phyloP scores from a whole-genome alignment of 2,113 vertebrate species.

The Antechinus stuartii region DNA sequence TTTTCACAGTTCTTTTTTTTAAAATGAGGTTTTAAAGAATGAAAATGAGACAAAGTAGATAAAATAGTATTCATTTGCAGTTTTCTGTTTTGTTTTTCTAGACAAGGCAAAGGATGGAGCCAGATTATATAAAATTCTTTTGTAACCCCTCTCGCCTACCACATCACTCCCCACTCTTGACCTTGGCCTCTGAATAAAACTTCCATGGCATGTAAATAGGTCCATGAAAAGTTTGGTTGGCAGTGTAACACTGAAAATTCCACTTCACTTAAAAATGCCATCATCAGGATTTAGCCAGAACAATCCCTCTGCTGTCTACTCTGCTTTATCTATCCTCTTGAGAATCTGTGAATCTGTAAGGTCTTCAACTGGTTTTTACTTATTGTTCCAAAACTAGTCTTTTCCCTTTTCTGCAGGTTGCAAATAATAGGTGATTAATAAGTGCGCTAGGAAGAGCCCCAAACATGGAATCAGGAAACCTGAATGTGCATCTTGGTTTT shows the following conservation, averaged over 20 bases:
- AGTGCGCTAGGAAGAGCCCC: background rate
- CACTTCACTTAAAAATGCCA: conserved; percentile 40
- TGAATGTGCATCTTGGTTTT: background rate
- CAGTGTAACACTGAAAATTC: conserved; percentile 48
- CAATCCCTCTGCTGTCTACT: background rate
- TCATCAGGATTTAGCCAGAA: background rate
- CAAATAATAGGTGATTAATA: background rate
- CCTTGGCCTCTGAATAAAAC: conserved; percentile 10
- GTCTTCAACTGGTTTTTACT: background rate
- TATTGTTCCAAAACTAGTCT: background rate
- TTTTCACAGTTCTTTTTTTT: background rate
- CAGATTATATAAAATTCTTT: background rate
- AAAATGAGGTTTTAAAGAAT: background rate
- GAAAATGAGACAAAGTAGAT: background rate
- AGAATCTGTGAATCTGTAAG: background rate
- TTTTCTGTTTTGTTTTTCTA: background rate
- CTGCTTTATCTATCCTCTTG: background rate
- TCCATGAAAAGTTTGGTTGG: conserved; percentile 35
- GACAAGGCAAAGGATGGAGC: background rate
- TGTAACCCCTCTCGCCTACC: background rate
- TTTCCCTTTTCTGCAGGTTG: background rate
- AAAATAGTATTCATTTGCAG: background rate
- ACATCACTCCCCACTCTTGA: background rate
- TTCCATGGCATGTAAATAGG: conserved; percentile 18
- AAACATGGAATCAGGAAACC: background rate